Percentiles rank a stretch among this genome's conserved stretches.
Conservation (phyloP, 2,888 invertebrate genomes). For the Brenthis hecate region DNA sequence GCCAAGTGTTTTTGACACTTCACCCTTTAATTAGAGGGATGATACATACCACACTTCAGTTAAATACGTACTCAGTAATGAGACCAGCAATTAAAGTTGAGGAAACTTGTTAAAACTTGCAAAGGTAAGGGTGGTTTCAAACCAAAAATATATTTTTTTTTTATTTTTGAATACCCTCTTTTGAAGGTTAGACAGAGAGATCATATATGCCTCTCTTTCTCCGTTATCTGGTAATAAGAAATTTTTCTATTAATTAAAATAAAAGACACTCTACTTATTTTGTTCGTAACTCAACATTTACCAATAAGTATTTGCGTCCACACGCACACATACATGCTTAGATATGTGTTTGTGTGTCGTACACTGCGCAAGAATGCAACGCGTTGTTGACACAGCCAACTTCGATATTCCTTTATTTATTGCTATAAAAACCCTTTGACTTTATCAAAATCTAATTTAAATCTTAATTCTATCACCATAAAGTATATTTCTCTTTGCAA, state of each 20-base stretch:
- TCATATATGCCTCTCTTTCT: no score
- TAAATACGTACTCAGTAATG: conserved; percentile 26
- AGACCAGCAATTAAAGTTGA: conserved; percentile 36
- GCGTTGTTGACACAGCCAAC: conserved; percentile 82
- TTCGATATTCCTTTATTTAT: conserved; percentile 83
- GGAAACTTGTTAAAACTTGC: conserved; percentile 28
- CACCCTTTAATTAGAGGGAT: conserved; percentile 29
- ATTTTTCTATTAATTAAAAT: neutral
- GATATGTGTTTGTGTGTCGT: conserved; percentile 59
- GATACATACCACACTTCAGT: neutral
- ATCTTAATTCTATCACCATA: conserved; percentile 21
- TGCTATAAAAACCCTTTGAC: conserved; percentile 75
- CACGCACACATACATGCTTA: conserved; percentile 52
- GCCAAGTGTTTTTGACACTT: conserved; percentile 3
- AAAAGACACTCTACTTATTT: conserved; percentile 41
- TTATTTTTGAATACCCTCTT: neutral
- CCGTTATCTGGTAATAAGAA: no score
- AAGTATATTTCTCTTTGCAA: conserved; percentile 39
- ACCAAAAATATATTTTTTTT: conserved; percentile 23
- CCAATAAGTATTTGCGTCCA: conserved; percentile 78
- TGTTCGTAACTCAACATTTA: conserved; percentile 76
- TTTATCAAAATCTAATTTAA: conserved; percentile 35
- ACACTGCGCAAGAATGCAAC: conserved; percentile 80
- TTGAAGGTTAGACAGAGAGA: no score
- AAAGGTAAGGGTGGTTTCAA: conserved; percentile 20